Percentiles rank a stretch among this genome's conserved stretches.
These are phyloP conservation scores for Metopia argyrocephala DNA, from an alignment of 2,888 invertebrate species.

Conservation along the genomic window DNA sequence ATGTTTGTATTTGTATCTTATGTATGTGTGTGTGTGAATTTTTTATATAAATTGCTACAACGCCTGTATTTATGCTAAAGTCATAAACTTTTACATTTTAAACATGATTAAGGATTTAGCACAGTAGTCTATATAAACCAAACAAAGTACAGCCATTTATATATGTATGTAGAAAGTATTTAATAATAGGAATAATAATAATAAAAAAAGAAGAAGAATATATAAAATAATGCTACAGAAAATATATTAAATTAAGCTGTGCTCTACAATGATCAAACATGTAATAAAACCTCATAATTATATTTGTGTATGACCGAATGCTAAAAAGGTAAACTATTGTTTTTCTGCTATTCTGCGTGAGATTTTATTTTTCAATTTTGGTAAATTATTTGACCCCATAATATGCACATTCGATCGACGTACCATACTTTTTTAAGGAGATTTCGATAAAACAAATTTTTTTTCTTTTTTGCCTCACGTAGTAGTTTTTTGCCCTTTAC, in stretches of 20 bases:
- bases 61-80: slow-evolving; percentile 46
- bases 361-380: neutral
- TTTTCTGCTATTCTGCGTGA: neutral
- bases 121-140: slow-evolving; percentile 16
- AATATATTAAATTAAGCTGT: slow-evolving; percentile 18
- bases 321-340: neutral
- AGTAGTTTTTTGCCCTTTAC: too few relatives aligned
- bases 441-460: too few relatives aligned
- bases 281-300: slow-evolving; percentile 58
- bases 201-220: neutral
- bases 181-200: neutral
- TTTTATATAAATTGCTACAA: neutral
- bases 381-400: neutral
- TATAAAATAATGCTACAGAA: neutral
- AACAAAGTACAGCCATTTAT: slow-evolving; percentile 3
- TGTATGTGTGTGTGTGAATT: neutral
- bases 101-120: slow-evolving; percentile 59
- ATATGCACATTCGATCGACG: too few relatives aligned
- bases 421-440: too few relatives aligned
- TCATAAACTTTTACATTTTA: slow-evolving; percentile 59
- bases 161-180: neutral
- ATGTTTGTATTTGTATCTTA: neutral
- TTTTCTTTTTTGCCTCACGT: too few relatives aligned
- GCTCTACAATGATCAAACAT: slow-evolving; percentile 41
- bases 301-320: neutral